Evolutionary conservation across 2,113 vertebrate species (phyloP).

Genomic region (Laticauda laticaudata): DNA sequence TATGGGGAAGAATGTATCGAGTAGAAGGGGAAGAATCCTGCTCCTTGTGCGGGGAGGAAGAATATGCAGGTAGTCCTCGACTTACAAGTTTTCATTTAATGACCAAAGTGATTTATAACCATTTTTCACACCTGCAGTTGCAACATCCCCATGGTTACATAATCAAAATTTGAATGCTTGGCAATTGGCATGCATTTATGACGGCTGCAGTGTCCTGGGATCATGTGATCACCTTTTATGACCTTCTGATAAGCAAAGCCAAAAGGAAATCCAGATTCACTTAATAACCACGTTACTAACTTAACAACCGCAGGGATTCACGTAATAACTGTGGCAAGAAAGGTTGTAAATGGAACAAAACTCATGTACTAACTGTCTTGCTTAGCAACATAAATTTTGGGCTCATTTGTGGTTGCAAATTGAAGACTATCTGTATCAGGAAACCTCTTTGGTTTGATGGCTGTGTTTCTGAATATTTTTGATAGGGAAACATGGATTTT

Average conservation of each 20-base stretch:
- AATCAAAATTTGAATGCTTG: background rate
- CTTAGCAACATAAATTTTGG: background rate
- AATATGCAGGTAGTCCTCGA: background rate
- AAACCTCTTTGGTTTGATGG: background rate
- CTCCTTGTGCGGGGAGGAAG: background rate
- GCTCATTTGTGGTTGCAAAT: background rate
- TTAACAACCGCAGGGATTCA: background rate
- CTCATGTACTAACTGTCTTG: background rate
- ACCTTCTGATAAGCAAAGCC: background rate
- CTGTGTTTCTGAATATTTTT: background rate
- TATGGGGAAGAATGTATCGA: background rate
- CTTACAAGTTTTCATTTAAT: background rate
- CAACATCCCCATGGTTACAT: background rate
- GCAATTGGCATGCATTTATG: background rate
- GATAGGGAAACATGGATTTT: background rate
- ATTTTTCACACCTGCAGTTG: background rate
- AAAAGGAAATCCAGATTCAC: background rate
- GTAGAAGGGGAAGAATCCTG: background rate
- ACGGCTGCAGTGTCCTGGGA: background rate
- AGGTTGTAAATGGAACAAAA: background rate
- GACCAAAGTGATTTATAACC: background rate
- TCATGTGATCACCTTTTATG: background rate
- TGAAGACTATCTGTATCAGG: background rate
- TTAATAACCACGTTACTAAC: background rate
- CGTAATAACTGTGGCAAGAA: background rate